Conservation (phyloP, 2,888 invertebrate genomes). For the Lasius fuliginosus region DNA sequence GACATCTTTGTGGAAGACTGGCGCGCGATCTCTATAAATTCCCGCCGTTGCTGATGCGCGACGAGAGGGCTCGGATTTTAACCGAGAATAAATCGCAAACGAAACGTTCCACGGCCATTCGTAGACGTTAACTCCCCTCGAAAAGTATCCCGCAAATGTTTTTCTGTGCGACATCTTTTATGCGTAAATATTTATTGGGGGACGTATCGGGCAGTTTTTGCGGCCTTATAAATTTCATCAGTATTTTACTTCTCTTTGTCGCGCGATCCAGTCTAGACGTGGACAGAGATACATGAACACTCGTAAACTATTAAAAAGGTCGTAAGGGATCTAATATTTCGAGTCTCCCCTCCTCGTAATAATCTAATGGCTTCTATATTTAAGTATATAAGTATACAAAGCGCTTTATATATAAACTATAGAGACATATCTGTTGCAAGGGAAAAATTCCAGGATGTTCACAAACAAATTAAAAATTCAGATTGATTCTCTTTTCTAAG, state of each 20-base stretch:
- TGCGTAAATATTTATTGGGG: constrained; percentile 44
- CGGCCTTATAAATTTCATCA: constrained; percentile 43
- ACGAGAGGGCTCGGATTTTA: constrained; percentile 72
- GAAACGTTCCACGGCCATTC: constrained; percentile 28
- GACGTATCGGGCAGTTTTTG: constrained; percentile 32
- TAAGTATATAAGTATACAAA: not conserved
- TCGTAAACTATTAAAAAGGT: not conserved
- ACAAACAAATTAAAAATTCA: not conserved
- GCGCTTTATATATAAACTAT: not conserved
- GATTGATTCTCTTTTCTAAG: not conserved
- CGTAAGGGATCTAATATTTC: constrained; percentile 13
- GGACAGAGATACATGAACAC: not conserved
- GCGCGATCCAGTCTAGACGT: not conserved
- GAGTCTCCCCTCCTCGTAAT: not conserved
- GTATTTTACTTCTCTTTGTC: constrained; percentile 19
- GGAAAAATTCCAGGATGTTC: not conserved
- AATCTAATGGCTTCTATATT: constrained; percentile 11
- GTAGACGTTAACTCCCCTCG: constrained; percentile 35
- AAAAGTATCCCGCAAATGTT: constrained; percentile 19
- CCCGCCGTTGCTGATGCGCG: constrained; percentile 68
- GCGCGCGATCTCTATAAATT: constrained; percentile 79
- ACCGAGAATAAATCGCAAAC: constrained; percentile 70
- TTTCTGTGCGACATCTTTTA: constrained; percentile 39
- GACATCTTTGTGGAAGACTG: constrained; percentile 71
- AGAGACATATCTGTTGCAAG: not conserved